Conservation (phyloP, 1,140 invertebrate species). For the Formica selysi region DNA sequence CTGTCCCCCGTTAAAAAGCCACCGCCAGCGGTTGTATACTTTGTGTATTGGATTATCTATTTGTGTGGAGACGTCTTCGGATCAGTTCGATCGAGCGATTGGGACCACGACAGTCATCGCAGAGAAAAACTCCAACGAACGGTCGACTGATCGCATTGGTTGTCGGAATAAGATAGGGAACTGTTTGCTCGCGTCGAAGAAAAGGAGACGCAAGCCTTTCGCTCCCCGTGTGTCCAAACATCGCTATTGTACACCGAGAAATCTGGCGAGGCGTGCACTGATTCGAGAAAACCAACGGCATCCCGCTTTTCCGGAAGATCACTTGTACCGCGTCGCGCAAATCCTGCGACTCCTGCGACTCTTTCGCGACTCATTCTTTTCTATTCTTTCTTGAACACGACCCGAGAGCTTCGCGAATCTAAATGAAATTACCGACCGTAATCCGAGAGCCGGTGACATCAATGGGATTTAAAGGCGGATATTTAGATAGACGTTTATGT, state of each 20-base stretch:
- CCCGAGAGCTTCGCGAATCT: background rate
- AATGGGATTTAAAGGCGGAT: constrained; percentile 28
- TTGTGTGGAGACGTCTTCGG: constrained; percentile 29
- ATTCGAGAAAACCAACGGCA: constrained; percentile 46
- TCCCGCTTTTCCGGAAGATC: constrained; percentile 60
- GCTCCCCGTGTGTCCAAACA: constrained; percentile 74
- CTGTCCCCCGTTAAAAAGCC: background rate
- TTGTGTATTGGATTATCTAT: constrained; percentile 25
- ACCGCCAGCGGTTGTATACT: background rate
- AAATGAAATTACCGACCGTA: constrained; percentile 65
- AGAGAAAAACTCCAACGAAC: background rate
- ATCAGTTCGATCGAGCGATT: constrained; percentile 58
- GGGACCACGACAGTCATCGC: constrained; percentile 8
- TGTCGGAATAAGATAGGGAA: constrained; percentile 65
- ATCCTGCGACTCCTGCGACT: constrained; percentile 54
- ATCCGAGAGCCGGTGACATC: constrained; percentile 37
- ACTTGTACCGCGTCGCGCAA: constrained; percentile 43
- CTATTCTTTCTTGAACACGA: background rate
- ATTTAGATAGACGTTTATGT: constrained; percentile 26
- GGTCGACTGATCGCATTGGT: constrained; percentile 63
- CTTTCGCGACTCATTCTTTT: constrained; percentile 46
- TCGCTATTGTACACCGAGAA: constrained; percentile 67
- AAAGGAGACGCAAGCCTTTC: constrained; percentile 75
- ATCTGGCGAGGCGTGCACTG: constrained; percentile 65
- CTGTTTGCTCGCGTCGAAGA: constrained; percentile 63